Evolutionary conservation across 2,113 vertebrate genomes (phyloP).

Genomic region (Abramis brama): DNA sequence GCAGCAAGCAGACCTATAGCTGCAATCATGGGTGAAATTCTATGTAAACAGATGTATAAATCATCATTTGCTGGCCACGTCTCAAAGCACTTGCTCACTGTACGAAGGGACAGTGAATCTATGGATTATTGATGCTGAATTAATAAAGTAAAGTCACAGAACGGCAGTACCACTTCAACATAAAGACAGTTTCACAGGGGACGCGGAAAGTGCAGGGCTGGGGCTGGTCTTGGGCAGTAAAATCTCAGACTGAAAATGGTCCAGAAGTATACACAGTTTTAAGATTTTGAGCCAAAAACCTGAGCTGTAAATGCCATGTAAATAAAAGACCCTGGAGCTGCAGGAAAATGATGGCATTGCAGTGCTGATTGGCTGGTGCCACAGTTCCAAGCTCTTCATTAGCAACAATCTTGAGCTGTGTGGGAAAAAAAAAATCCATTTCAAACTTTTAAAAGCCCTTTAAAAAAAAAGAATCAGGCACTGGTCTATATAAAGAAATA

Average conservation of each 20-base stretch:
- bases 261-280: neutral
- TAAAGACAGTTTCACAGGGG: no score
- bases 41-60: slow-evolving; percentile 60
- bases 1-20: slow-evolving; percentile 45
- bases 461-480: neutral
- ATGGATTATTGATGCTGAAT: slow-evolving; percentile 27
- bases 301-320: neutral
- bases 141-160: neutral
- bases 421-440: neutral
- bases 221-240: no score
- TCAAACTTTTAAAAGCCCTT: neutral
- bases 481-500: neutral
- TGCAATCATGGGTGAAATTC: slow-evolving; percentile 49
- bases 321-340: neutral
- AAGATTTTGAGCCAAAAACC: neutral
- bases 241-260: no score
- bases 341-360: neutral
- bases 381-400: neutral
- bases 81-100: slow-evolving; percentile 2
- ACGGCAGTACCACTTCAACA: no score
- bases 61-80: slow-evolving; percentile 50
- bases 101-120: slow-evolving; percentile 30
- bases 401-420: no score
- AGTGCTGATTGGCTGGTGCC: neutral
- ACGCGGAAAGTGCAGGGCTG: no score